Conservation (phyloP, 2,888 invertebrate genomes). For the Parochlus steinenii region DNA sequence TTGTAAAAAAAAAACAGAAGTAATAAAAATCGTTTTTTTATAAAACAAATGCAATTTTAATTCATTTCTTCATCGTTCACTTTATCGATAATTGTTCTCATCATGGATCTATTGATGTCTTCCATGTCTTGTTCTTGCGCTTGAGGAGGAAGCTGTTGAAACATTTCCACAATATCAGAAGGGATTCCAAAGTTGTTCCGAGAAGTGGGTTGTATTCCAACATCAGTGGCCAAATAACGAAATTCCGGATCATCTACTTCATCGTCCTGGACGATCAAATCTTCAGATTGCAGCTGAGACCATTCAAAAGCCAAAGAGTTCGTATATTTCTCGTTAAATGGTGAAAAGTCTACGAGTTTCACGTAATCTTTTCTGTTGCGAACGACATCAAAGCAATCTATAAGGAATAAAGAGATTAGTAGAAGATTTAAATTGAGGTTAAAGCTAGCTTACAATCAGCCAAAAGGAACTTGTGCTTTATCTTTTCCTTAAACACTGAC, state of each 20-base stretch:
- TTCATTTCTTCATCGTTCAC: background rate
- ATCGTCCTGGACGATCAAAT: conserved; percentile 6
- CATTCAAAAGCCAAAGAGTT: conserved; percentile 16
- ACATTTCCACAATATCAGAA: conserved; percentile 16
- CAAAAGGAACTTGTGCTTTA: conserved; percentile 15
- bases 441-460: conserved; percentile 15
- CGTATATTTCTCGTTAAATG: conserved; percentile 14
- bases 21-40: conserved; percentile 8
- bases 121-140: background rate
- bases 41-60: background rate
- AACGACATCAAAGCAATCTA: conserved; percentile 17
- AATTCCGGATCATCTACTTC: conserved; percentile 16
- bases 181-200: conserved; percentile 17
- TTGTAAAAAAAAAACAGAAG: conserved; percentile 3
- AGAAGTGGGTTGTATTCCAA: conserved; percentile 16
- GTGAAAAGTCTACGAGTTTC: conserved; percentile 16
- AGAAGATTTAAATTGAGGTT: background rate
- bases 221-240: conserved; percentile 15
- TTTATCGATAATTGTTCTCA: no score
- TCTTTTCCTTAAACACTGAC: conserved; percentile 16
- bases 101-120: no score
- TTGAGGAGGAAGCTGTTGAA: no score
- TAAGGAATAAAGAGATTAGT: background rate
- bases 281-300: conserved; percentile 13
- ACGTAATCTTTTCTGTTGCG: conserved; percentile 15